Evolutionary conservation across 2,797 vertebrate species (phyloP).

Genomic region (Acipenser transmontanus): DNA sequence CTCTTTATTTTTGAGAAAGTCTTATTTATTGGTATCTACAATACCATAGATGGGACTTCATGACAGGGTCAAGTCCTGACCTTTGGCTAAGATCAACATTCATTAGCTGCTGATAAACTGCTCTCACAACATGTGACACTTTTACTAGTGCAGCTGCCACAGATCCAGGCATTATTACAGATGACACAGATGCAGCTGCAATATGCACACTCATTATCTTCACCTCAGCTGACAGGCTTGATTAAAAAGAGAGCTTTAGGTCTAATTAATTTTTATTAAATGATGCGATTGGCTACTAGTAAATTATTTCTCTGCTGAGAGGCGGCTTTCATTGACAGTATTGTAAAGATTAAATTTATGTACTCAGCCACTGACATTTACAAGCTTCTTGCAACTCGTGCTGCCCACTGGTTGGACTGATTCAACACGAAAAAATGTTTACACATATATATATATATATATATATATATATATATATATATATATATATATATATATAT

Average conservation of each 20-base stretch:
- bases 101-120: constrained; percentile 13
- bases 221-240: constrained; percentile 25
- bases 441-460: no score
- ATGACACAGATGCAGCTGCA: constrained; percentile 23
- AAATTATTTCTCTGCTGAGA: no score
- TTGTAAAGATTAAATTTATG: no score
- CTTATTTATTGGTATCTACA: not conserved
- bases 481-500: no score
- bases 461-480: no score
- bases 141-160: constrained; percentile 15
- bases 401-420: no score
- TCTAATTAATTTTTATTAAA: constrained; percentile 22
- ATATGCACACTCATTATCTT: constrained; percentile 28
- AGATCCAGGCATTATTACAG: constrained; percentile 33
- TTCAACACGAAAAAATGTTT: no score
- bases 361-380: no score
- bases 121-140: constrained; percentile 28
- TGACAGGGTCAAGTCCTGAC: constrained; percentile 7
- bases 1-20: not conserved
- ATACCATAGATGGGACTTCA: not conserved
- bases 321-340: no score
- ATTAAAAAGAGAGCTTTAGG: constrained; percentile 30
- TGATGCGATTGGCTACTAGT: not conserved
- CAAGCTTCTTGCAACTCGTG: no score
- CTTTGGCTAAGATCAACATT: not conserved